Base-by-base conservation (phyloP, 2,113 vertebrate species). In the Campylomormyrus tamandua region DNA sequence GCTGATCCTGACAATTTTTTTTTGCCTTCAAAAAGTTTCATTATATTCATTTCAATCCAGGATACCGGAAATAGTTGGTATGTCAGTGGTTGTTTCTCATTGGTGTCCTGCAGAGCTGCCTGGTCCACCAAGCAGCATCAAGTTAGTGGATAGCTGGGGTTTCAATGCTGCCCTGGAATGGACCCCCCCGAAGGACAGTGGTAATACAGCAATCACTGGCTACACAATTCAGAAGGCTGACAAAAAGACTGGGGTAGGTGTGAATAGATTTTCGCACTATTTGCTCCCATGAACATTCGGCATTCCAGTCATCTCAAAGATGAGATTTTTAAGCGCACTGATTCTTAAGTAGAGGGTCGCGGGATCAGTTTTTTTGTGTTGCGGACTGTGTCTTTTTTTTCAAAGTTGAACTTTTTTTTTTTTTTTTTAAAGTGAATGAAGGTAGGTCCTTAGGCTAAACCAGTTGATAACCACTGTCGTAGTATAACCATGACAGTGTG, bases 161-260 rank as follows among this genome's bases (percentile, higher is more conserved):
- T 99, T 98, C 92, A 99, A 99, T 0, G 98, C 96, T n/a, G 97
- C 98, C 58, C 94, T 99, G 80, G 97, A 99, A 66, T 99, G 98
- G 98, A 95, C 91, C 0, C 92, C 93, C 0, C 98, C 98, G 0
- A 90, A 0, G 0, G 98, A 99, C 93, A 98, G 95, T 0, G 98
- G 98, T 87, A 99, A 99, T 93, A 95, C 98, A 0, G 96, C 97
- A 1, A 97, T 99, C 93, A 97, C 97, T 52, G 98, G 98, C 87
- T 99, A 99, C 94, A 95, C 94, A 0, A 92, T 99, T 90, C 98
- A 99, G 96, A 99, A 99, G 91, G 97, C 98, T 0, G 98, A 99
- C 95, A 97, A 96, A 92, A 99, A 97, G 95, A 99, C 98, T 0
- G 97, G 97, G 95, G 98, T 99, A 94, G 97, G 97, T 90, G 56